Evolutionary conservation across 1,140 invertebrate species (phyloP).

Genomic region (Drosophila obscura): DNA sequence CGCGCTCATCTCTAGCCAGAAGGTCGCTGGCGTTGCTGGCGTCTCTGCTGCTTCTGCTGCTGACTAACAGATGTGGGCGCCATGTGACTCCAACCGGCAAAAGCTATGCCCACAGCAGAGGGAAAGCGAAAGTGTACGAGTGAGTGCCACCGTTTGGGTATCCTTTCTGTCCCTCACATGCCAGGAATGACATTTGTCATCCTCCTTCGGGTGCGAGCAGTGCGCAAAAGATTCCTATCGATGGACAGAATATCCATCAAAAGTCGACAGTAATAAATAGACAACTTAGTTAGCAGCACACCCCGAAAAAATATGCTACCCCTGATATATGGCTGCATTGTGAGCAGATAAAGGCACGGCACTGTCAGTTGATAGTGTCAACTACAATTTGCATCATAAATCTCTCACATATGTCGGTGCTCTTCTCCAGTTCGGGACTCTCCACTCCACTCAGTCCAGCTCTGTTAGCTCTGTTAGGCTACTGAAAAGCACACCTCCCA

Average conservation of each 20-base stretch:
- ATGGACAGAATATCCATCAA: constrained; percentile 27
- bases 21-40: constrained; percentile 26
- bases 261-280: constrained; percentile 26
- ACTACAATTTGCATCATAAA: constrained; percentile 42
- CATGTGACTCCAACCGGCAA: constrained; percentile 27
- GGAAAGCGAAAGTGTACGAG: constrained; percentile 9
- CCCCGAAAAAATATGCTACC: constrained; percentile 5
- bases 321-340: constrained; percentile 30
- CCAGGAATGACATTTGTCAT: neutral
- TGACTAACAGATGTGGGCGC: constrained; percentile 46
- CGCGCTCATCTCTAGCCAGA: neutral
- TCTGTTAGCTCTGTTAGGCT: too few relatives aligned
- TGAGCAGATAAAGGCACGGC: constrained; percentile 26
- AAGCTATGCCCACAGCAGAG: constrained; percentile 2
- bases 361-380: constrained; percentile 53
- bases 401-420: constrained; percentile 12
- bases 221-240: constrained; percentile 39
- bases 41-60: constrained; percentile 34
- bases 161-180: neutral
- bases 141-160: neutral
- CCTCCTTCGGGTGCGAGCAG: constrained; percentile 1
- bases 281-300: neutral
- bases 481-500: too few relatives aligned
- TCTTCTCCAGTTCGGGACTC: too few relatives aligned
- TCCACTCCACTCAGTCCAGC: too few relatives aligned